These are phyloP conservation scores for Sternarchorhynchus goeldii DNA, from an alignment of 2,797 vertebrate genomes.

Conservation along the genomic window DNA sequence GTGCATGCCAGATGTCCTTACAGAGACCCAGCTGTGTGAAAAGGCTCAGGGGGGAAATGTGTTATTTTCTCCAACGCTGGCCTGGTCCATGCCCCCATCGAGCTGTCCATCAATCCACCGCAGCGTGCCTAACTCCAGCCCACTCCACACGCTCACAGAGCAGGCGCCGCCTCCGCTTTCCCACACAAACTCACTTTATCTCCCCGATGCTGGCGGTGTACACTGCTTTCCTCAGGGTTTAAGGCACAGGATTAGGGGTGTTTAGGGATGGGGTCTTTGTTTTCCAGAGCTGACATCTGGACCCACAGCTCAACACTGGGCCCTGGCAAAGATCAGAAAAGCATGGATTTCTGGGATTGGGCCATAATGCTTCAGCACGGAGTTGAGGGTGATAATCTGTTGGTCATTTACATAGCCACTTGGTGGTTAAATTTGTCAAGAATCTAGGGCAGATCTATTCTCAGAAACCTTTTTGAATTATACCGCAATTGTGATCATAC, in stretches of 20 bases:
- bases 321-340: not conserved
- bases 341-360: not conserved
- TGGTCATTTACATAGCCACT: not conserved
- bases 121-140: not conserved
- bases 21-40: conserved; percentile 39
- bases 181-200: too few species aligned
- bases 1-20: conserved; percentile 34
- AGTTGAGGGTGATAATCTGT: not conserved
- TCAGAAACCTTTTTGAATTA: too few species aligned
- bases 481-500: too few species aligned
- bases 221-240: not conserved
- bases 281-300: not conserved
- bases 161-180: not conserved
- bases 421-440: too few species aligned
- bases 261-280: not conserved
- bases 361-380: not conserved
- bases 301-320: not conserved
- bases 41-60: conserved; percentile 23
- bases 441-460: too few species aligned
- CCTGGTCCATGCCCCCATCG: conserved; percentile 24
- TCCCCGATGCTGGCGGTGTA: too few species aligned
- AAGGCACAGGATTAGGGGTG: not conserved
- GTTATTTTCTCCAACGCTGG: conserved; percentile 35
- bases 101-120: conserved; percentile 26
- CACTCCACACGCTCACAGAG: not conserved